A percentile compares a stretch with the other conserved stretches of the same genome.
Conservation (phyloP, 1,140 invertebrate genomes). For the Heliothis subflexa region DNA sequence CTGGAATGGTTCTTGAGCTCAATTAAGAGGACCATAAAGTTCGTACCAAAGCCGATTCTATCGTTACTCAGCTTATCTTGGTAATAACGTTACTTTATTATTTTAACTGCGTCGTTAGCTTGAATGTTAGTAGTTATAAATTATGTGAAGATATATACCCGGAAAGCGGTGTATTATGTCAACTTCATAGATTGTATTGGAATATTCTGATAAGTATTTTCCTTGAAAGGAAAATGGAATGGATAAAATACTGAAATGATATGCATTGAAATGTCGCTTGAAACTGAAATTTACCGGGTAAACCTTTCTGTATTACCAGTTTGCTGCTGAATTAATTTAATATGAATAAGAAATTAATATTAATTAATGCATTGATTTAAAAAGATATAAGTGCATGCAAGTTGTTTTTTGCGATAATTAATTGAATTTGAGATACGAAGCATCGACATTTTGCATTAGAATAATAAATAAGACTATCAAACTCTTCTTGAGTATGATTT, state of each 20-base stretch:
- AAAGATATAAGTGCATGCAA: too few relatives aligned
- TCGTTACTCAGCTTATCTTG: conserved; percentile 36
- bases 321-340: too few relatives aligned
- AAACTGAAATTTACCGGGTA: too few relatives aligned
- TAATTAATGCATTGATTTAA: too few relatives aligned
- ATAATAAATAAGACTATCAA: too few relatives aligned
- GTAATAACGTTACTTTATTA: conserved; percentile 39
- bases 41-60: conserved; percentile 21
- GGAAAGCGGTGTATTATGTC: conserved; percentile 3
- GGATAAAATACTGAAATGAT: neutral
- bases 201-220: conserved; percentile 6
- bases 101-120: conserved; percentile 35
- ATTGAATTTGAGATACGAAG: too few relatives aligned
- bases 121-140: conserved; percentile 30
- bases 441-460: too few relatives aligned
- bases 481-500: neutral
- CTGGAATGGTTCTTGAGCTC: conserved; percentile 27
- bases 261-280: neutral
- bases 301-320: too few relatives aligned
- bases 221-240: neutral
- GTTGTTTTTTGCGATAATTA: too few relatives aligned
- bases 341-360: too few relatives aligned
- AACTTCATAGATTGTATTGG: neutral
- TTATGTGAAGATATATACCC: conserved; percentile 2
- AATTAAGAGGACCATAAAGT: conserved; percentile 30